These are phyloP conservation scores for Salminus brasiliensis DNA, from an alignment of 2,113 vertebrate genomes.

Conservation along the genomic window DNA sequence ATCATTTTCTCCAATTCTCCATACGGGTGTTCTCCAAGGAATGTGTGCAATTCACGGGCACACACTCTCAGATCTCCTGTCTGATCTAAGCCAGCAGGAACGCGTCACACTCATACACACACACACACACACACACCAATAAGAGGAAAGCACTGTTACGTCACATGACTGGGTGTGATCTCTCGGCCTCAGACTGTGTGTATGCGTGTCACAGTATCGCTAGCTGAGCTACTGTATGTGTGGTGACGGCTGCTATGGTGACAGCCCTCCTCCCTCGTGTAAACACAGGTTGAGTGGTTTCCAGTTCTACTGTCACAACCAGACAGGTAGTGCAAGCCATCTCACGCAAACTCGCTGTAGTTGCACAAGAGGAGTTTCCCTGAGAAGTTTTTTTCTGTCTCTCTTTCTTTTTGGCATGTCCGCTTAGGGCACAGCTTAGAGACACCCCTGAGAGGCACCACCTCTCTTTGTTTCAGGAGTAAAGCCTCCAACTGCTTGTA, in stretches of 20 bases:
- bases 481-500: no score
- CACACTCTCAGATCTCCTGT: neutral
- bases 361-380: conserved; percentile 57
- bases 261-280: conserved; percentile 36
- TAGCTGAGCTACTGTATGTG: conserved; percentile 41
- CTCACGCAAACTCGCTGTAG: conserved; percentile 20
- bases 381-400: neutral
- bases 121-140: neutral
- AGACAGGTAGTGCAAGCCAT: conserved; percentile 39
- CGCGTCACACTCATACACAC: neutral
- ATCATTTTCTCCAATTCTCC: neutral
- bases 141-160: neutral
- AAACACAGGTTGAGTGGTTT: conserved; percentile 64
- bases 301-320: conserved; percentile 51
- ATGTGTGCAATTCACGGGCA: conserved; percentile 55
- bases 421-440: neutral
- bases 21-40: conserved; percentile 11
- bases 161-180: neutral
- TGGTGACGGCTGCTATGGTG: conserved; percentile 40
- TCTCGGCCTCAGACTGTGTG: no score
- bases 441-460: neutral
- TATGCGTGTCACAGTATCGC: conserved; percentile 25
- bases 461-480: neutral
- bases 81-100: neutral
- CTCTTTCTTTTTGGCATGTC: neutral